phyloP scores from a whole-genome alignment of 1,140 invertebrate species.

The Eciton burchellii region DNA sequence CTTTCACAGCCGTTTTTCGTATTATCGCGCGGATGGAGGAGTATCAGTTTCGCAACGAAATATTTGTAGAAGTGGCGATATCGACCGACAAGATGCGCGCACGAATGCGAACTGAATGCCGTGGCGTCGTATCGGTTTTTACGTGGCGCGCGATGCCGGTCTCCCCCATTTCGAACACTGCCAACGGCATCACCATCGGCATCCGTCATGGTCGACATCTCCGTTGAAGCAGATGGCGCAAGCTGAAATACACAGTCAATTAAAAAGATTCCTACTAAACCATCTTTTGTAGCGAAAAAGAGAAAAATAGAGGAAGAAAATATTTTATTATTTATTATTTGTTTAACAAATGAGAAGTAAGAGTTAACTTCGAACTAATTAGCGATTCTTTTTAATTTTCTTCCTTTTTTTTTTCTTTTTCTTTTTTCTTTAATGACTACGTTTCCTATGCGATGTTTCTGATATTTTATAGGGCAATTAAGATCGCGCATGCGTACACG shows the following conservation, averaged over 20 bases:
- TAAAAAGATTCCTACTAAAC: neutral
- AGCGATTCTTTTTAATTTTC: too few species aligned
- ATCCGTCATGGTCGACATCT: neutral
- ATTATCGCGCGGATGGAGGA: neutral
- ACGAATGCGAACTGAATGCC: slow-evolving; percentile 35
- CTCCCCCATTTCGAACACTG: slow-evolving; percentile 19
- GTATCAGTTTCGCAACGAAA: neutral
- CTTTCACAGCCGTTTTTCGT: too few species aligned
- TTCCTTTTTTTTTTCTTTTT: too few species aligned
- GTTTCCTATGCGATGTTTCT: too few species aligned
- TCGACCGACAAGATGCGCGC: slow-evolving; percentile 6
- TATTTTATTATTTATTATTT: neutral
- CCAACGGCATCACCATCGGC: neutral
- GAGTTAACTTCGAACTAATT: neutral
- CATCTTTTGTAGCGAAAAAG: neutral
- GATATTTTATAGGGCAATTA: too few species aligned
- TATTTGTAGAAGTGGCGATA: neutral
- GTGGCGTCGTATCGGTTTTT: neutral
- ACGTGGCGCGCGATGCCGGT: neutral
- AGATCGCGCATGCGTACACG: too few species aligned
- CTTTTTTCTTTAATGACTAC: too few species aligned
- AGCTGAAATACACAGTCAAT: neutral
- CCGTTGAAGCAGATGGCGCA: slow-evolving; percentile 24
- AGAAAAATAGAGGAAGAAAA: neutral
- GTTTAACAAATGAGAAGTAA: neutral